A percentile compares a stretch with the other conserved stretches of the same genome.
phyloP scores from a whole-genome alignment of 2,797 vertebrate species.

The Hafferia zeledoni region DNA sequence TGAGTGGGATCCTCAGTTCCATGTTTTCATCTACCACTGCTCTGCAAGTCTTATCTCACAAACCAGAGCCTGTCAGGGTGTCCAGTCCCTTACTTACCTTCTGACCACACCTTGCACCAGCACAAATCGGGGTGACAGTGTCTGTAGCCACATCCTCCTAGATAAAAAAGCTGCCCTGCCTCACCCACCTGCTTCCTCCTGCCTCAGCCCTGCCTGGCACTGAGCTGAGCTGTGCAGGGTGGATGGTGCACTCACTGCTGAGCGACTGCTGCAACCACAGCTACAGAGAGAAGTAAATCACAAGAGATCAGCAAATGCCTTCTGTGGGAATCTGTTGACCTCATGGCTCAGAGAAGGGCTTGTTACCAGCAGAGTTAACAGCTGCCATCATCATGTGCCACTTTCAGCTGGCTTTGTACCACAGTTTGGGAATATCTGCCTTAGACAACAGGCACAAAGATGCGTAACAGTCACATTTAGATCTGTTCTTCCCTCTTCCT shows the following conservation, averaged over 20 bases:
- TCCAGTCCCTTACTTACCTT: not conserved
- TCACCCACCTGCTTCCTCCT: not conserved
- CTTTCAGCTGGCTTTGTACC: conserved; percentile 33
- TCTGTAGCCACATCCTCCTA: not conserved
- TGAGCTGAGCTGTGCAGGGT: not conserved
- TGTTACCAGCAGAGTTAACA: conserved; percentile 17
- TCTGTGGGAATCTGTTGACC: not conserved
- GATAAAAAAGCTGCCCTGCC: not conserved
- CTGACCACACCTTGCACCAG: not conserved
- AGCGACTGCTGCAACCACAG: not conserved
- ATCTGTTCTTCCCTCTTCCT: conserved; percentile 50
- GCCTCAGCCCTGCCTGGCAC: not conserved
- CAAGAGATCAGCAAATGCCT: not conserved
- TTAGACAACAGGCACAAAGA: conserved; percentile 65
- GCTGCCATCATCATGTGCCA: conserved; percentile 33
- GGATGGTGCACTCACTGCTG: not conserved
- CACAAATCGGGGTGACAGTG: not conserved
- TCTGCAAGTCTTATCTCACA: not conserved
- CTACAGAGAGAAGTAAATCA: not conserved
- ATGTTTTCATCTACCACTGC: not conserved
- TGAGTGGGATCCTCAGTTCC: not conserved
- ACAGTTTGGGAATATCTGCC: conserved; percentile 21
- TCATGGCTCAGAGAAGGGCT: not conserved
- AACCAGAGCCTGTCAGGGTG: not conserved
- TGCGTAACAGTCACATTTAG: conserved; percentile 51